Evolutionary conservation across 1,140 invertebrate species (phyloP).

Genomic region (Andricus grossulariae): DNA sequence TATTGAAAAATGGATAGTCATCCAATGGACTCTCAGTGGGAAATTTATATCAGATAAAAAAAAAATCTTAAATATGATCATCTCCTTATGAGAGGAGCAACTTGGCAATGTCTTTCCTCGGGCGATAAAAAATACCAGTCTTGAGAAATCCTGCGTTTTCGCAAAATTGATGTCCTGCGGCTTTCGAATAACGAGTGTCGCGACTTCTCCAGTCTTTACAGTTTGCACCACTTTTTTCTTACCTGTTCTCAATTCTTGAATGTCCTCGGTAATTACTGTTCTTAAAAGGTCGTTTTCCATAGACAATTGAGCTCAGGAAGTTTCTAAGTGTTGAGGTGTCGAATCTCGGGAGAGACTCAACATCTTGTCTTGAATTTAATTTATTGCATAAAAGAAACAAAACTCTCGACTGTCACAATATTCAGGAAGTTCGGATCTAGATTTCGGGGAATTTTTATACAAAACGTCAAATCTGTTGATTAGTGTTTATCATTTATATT

Average conservation of each 20-base stretch:
- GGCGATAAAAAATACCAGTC: neutral
- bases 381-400: too few relatives aligned
- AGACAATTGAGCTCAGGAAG: neutral
- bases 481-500: too few relatives aligned
- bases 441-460: too few relatives aligned
- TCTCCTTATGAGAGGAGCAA: neutral
- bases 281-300: neutral
- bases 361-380: too few relatives aligned
- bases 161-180: constrained; percentile 4
- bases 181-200: constrained; percentile 1
- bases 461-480: too few relatives aligned
- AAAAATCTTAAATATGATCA: neutral
- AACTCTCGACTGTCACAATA: too few relatives aligned
- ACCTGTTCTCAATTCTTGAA: neutral
- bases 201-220: neutral
- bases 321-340: neutral
- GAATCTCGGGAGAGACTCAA: too few relatives aligned
- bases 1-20: too few relatives aligned
- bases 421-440: too few relatives aligned
- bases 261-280: constrained; percentile 5
- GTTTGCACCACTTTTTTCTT: neutral
- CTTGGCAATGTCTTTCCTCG: neutral
- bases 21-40: too few relatives aligned
- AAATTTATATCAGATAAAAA: neutral
- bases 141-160: neutral